Evolutionary conservation across 2,797 vertebrate species (phyloP).

Genomic region (Anguilla pacifica): DNA sequence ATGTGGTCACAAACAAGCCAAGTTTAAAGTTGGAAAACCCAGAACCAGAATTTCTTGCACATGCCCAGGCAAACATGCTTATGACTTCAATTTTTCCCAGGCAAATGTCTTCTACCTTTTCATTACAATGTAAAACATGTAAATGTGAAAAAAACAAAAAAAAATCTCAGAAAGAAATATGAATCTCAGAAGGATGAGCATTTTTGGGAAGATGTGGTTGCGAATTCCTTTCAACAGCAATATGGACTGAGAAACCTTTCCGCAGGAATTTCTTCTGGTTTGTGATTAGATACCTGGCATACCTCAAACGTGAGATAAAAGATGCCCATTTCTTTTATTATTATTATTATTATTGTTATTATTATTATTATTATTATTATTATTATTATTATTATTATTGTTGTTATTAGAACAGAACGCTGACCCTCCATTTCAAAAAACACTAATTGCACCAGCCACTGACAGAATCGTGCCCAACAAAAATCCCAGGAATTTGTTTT

Average conservation of each 20-base stretch:
- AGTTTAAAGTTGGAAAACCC: background rate
- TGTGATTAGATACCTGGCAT: conserved; percentile 43
- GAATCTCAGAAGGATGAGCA: background rate
- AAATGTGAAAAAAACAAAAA: background rate
- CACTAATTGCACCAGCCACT: background rate
- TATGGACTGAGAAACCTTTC: background rate
- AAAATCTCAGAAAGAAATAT: background rate
- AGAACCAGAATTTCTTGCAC: background rate
- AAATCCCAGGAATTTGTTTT: background rate
- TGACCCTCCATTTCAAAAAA: background rate
- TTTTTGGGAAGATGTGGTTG: background rate
- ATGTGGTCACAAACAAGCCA: background rate
- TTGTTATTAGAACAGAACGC: too few relatives aligned
- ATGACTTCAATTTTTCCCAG: background rate
- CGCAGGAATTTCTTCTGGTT: conserved; percentile 17
- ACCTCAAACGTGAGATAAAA: conserved; percentile 35
- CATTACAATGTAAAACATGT: background rate
- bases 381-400: too few relatives aligned
- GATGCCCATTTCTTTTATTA: conserved; percentile 20
- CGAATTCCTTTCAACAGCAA: conserved; percentile 4
- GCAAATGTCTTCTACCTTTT: background rate
- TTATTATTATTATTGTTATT: background rate
- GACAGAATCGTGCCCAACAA: background rate
- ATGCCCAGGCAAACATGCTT: background rate
- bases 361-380: background rate